Conservation (phyloP, 2,888 invertebrate genomes). For the Cacoxenus indagator region DNA sequence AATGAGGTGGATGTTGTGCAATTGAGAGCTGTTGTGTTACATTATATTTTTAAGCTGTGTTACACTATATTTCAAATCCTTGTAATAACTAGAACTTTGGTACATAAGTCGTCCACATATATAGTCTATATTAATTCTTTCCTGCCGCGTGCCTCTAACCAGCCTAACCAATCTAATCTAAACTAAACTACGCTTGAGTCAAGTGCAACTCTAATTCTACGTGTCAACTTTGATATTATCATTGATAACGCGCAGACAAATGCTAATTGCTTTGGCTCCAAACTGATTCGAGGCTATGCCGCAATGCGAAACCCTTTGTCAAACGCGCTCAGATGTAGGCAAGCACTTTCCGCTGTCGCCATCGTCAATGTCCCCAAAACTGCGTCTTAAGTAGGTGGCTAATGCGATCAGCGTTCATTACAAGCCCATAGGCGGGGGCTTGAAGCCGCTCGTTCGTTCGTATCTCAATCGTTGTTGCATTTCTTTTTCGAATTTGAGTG, state of each 20-base stretch:
- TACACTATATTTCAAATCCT: too few species aligned
- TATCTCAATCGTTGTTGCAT: background rate
- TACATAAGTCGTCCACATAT: too few species aligned
- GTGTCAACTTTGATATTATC: background rate
- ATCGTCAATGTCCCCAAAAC: constrained; percentile 6
- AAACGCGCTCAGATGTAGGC: background rate
- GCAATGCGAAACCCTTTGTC: constrained; percentile 45
- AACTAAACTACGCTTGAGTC: background rate
- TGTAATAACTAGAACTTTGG: too few species aligned
- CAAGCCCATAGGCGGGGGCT: constrained; percentile 11
- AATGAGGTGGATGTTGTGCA: too few species aligned
- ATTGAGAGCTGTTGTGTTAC: too few species aligned
- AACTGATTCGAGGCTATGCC: too few species aligned
- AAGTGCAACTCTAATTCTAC: background rate
- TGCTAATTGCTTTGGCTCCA: constrained; percentile 69
- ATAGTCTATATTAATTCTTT: too few species aligned
- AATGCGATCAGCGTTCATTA: constrained; percentile 32
- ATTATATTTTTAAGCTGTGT: too few species aligned
- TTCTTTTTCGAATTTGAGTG: background rate
- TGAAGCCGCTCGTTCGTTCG: constrained; percentile 21
- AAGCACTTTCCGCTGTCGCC: background rate
- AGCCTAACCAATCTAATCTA: too few species aligned
- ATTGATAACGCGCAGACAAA: constrained; percentile 56
- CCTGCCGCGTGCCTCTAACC: too few species aligned
- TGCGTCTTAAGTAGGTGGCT: constrained; percentile 33